Evolutionary conservation across 2,888 invertebrate species (phyloP).

Genomic region (Bedellia somnulentella): DNA sequence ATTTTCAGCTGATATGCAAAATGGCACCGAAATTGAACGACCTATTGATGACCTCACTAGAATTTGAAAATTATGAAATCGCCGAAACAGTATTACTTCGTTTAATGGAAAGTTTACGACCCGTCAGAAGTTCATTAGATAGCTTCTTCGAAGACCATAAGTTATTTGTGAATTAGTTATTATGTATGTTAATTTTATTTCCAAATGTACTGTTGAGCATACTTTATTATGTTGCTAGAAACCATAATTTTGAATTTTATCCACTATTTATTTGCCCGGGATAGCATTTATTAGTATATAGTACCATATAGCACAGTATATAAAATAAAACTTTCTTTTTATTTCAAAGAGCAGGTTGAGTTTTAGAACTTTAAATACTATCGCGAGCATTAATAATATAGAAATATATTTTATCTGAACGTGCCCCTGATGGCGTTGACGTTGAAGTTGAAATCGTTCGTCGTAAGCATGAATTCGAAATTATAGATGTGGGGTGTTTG

Average conservation of each 20-base stretch:
- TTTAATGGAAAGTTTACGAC: slow-evolving; percentile 57
- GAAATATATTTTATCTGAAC: no score
- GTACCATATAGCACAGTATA: no score
- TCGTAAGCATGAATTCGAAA: no score
- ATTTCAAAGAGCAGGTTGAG: no score
- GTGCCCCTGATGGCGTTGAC: no score
- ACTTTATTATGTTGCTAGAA: slow-evolving; percentile 11
- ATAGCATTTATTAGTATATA: background rate
- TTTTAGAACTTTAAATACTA: no score
- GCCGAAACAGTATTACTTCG: no score
- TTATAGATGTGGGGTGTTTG: no score
- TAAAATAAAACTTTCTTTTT: no score
- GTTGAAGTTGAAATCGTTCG: no score
- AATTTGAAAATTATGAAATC: slow-evolving; percentile 33
- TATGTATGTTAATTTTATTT: background rate
- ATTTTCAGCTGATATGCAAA: slow-evolving; percentile 63
- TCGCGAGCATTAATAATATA: no score
- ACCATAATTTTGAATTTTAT: background rate
- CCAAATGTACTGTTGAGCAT: slow-evolving; percentile 9
- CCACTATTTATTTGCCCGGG: background rate
- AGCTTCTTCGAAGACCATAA: slow-evolving; percentile 61
- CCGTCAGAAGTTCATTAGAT: slow-evolving; percentile 62
- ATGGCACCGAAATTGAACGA: slow-evolving; percentile 66
- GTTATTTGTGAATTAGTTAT: slow-evolving; percentile 43
- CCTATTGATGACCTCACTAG: slow-evolving; percentile 46